A percentile compares a stretch with the other conserved stretches of the same genome.
phyloP scores from a whole-genome alignment of 2,797 vertebrate species.

The Dendrocincla fuliginosa region DNA sequence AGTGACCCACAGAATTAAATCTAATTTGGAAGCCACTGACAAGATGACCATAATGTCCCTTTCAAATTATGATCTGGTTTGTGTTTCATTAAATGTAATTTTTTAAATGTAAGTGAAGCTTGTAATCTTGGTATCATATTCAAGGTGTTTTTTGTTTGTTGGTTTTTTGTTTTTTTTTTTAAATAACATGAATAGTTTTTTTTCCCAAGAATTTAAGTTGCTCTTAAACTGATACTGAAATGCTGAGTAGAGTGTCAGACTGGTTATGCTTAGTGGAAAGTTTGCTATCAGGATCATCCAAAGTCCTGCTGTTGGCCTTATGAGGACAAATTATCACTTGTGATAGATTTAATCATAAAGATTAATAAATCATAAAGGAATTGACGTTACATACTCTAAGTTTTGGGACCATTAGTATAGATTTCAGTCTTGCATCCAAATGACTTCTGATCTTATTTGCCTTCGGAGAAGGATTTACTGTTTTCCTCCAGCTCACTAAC shows the following conservation, averaged over 20 bases:
- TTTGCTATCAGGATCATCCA: not conserved
- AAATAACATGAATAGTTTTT: not conserved
- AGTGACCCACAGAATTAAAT: not conserved
- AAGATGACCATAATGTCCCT: not conserved
- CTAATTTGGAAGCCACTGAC: not conserved
- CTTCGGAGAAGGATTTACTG: not conserved
- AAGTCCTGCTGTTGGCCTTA: not conserved
- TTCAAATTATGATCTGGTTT: not conserved
- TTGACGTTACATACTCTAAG: not conserved
- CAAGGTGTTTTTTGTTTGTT: too few species aligned
- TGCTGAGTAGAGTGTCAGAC: not conserved
- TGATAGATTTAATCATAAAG: not conserved
- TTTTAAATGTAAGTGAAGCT: not conserved
- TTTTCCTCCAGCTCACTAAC: not conserved
- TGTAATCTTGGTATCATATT: not conserved
- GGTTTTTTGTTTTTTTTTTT: not conserved
- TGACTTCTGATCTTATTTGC: not conserved
- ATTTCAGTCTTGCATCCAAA: not conserved
- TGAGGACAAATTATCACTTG: not conserved
- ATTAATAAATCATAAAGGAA: not conserved
- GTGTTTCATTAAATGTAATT: not conserved
- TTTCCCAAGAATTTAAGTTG: not conserved
- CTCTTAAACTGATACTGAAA: not conserved
- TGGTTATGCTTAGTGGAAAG: not conserved
- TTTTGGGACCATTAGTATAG: not conserved